These are phyloP conservation scores for Ischnura elegans DNA, from an alignment of 2,888 invertebrate genomes.

Conservation along the genomic window DNA sequence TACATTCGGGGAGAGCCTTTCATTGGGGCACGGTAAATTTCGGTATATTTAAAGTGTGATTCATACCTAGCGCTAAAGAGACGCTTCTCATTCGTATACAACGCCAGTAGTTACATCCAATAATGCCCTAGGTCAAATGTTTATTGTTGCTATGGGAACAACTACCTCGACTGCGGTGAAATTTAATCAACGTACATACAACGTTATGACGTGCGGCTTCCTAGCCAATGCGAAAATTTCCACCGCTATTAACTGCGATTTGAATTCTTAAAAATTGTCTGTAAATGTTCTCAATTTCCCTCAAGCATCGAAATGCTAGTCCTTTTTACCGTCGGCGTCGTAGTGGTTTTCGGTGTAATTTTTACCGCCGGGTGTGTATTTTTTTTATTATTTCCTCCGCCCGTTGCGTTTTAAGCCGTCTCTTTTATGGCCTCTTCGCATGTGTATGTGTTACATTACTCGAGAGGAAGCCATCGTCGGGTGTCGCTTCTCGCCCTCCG, in stretches of 20 bases:
- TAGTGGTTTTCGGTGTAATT: too few species aligned
- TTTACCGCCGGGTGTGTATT: neutral
- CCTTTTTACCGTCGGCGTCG: too few species aligned
- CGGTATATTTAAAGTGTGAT: too few species aligned
- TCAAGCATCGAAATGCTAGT: too few species aligned
- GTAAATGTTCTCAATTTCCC: too few species aligned
- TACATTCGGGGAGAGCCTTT: too few species aligned
- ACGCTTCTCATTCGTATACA: too few species aligned
- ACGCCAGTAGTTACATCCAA: neutral
- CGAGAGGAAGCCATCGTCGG: neutral
- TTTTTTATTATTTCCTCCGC: neutral
- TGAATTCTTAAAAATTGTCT: too few species aligned
- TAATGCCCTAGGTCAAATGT: neutral
- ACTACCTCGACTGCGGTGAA: neutral
- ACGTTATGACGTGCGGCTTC: neutral
- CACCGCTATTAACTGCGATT: too few species aligned
- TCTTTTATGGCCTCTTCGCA: neutral
- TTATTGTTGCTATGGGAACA: neutral
- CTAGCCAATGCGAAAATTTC: neutral
- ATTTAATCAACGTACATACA: neutral
- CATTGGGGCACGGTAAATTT: too few species aligned
- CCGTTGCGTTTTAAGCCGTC: constrained; percentile 6
- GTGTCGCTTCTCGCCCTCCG: neutral
- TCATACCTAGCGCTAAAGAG: too few species aligned
- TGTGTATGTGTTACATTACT: constrained; percentile 20